A percentile compares a stretch with the other conserved stretches of the same genome.
phyloP scores from a whole-genome alignment of 2,888 invertebrate species.

The Hartigia nigra region DNA sequence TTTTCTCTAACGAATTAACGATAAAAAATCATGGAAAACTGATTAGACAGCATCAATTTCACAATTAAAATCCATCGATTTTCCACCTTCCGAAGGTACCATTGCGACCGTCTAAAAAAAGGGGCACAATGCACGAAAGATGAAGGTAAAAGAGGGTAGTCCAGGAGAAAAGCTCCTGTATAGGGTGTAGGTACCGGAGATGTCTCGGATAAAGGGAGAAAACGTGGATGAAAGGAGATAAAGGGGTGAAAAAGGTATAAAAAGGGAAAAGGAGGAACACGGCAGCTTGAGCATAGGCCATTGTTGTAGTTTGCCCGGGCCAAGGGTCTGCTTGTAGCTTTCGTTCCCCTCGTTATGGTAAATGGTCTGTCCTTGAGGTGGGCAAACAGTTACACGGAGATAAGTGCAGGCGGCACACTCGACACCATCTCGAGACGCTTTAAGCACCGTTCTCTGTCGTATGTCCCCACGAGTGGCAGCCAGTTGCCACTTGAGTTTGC shows the following conservation, averaged over 20 bases:
- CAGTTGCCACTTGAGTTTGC: constrained; percentile 16
- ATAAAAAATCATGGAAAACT: not conserved
- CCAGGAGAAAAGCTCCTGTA: constrained; percentile 11
- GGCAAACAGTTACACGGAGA: constrained; percentile 59
- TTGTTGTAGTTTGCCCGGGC: constrained; percentile 40
- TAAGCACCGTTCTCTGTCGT: constrained; percentile 39
- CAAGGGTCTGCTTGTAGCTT: constrained; percentile 43
- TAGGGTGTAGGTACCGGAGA: not conserved
- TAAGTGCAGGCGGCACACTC: constrained; percentile 49
- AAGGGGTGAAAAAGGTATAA: constrained; percentile 15
- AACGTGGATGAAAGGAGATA: constrained; percentile 5
- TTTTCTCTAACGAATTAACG: not conserved
- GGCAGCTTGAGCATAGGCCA: constrained; percentile 26
- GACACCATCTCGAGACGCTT: constrained; percentile 56
- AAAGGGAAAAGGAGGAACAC: constrained; percentile 19
- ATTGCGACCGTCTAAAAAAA: not conserved
- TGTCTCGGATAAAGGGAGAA: not conserved
- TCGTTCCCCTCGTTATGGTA: constrained; percentile 61
- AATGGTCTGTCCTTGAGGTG: constrained; percentile 59
- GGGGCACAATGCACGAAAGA: not conserved
- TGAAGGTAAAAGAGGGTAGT: constrained; percentile 2
- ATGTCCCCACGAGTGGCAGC: constrained; percentile 22
- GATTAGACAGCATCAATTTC: not conserved
- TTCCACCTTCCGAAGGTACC: not conserved
- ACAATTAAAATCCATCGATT: not conserved